A percentile compares a stretch with the other conserved stretches of the same genome.
Conservation (phyloP, 1,140 invertebrate species). For the Neotoxoptera formosana region DNA sequence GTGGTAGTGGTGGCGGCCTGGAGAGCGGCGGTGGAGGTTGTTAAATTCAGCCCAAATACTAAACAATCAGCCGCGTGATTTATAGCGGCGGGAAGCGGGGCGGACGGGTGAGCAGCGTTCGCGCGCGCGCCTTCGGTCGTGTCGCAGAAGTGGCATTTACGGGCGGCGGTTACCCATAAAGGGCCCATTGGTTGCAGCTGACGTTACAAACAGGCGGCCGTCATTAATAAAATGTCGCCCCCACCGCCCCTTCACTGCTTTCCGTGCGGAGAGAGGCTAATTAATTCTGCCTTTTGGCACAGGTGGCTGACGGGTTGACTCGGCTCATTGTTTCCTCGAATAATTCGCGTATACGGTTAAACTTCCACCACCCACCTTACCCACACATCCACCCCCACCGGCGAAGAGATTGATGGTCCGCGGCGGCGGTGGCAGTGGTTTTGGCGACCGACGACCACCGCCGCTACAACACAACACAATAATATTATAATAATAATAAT, state of each 20-base stretch:
- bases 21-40: neutral
- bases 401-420: neutral
- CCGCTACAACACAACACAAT: neutral
- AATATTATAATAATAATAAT: neutral
- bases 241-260: neutral
- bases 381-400: neutral
- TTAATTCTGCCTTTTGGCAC: constrained; percentile 50
- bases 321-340: constrained; percentile 31
- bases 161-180: constrained; percentile 54
- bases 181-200: constrained; percentile 56
- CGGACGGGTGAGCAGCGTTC: neutral
- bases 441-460: neutral
- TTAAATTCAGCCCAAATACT: neutral
- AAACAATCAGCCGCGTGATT: constrained; percentile 52
- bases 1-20: neutral
- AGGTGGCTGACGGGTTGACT: constrained; percentile 54
- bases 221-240: constrained; percentile 55
- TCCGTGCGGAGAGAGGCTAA: neutral
- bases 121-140: neutral
- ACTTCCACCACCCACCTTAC: neutral
- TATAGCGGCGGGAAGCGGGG: neutral
- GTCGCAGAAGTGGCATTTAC: constrained; percentile 53
- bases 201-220: constrained; percentile 54
- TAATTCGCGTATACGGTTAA: neutral
- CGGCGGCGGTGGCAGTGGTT: neutral